These are phyloP conservation scores for Donacobius atricapilla DNA, from an alignment of 2,113 vertebrate genomes.

Conservation along the genomic window DNA sequence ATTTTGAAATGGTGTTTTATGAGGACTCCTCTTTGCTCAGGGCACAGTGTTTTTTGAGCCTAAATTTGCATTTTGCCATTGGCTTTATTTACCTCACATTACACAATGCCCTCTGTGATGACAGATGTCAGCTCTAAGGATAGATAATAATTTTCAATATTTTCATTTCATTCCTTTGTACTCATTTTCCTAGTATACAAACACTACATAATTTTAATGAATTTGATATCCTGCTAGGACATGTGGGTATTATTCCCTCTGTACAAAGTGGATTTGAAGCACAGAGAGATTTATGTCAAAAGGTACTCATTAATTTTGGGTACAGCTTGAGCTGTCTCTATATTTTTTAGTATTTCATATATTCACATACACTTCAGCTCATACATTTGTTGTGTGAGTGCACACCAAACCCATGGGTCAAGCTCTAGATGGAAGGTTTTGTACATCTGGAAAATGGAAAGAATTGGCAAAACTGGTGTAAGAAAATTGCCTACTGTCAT, in stretches of 20 bases:
- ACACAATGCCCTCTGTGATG: background rate
- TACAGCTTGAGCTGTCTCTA: background rate
- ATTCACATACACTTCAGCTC: background rate
- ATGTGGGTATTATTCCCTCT: background rate
- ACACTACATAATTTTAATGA: slow-evolving; percentile 30
- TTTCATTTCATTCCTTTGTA: slow-evolving; percentile 1
- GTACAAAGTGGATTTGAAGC: background rate
- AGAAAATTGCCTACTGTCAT: background rate
- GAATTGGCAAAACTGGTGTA: background rate
- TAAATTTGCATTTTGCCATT: background rate
- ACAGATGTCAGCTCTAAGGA: background rate
- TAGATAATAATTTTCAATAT: background rate
- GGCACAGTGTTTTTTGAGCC: background rate
- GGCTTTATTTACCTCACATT: background rate
- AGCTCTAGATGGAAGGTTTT: background rate
- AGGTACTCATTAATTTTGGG: slow-evolving; percentile 1
- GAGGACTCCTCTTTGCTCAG: background rate
- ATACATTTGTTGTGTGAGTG: background rate
- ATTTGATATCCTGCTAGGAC: slow-evolving; percentile 15
- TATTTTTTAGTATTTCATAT: background rate
- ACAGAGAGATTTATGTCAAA: background rate
- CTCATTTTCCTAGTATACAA: background rate
- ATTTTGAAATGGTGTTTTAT: background rate
- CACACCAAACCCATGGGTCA: background rate
- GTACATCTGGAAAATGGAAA: background rate